A percentile compares a stretch with the other conserved stretches of the same genome.
Conservation (phyloP, 2,113 vertebrate genomes). For the Rafetus swinhoei region DNA sequence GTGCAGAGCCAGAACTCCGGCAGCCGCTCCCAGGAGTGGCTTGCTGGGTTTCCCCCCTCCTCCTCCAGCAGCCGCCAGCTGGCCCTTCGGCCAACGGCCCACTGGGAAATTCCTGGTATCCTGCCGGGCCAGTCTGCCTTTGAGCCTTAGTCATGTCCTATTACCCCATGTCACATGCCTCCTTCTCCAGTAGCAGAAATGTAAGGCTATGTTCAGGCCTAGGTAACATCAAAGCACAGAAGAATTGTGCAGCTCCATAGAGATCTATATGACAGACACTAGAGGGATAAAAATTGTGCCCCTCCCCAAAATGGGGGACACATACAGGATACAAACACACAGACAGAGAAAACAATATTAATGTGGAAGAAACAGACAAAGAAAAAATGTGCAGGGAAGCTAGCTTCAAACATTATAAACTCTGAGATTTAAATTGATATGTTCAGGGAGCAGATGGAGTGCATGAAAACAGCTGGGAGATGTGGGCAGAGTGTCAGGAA, state of each 20-base stretch:
- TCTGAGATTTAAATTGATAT: neutral
- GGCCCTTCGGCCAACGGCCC: no score
- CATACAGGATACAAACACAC: no score
- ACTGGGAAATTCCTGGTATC: no score
- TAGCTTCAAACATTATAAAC: neutral
- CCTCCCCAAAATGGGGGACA: neutral
- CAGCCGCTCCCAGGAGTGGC: no score
- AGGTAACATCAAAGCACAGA: neutral
- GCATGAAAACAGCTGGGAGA: no score
- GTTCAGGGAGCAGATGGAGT: no score
- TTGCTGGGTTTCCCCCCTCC: no score
- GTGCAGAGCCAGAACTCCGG: no score
- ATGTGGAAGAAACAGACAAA: neutral
- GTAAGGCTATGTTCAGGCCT: neutral
- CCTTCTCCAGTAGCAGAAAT: neutral
- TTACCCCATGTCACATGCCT: neutral
- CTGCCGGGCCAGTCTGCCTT: no score
- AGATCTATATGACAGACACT: neutral
- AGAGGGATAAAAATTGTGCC: neutral
- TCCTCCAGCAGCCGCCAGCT: no score
- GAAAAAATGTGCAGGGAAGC: neutral
- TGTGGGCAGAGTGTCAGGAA: no score
- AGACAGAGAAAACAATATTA: neutral
- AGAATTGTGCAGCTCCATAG: neutral
- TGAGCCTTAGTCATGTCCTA: neutral